A percentile compares a stretch with the other conserved stretches of the same genome.
Conservation (phyloP, 2,113 vertebrate species). For the Hyperopisus bebe region DNA sequence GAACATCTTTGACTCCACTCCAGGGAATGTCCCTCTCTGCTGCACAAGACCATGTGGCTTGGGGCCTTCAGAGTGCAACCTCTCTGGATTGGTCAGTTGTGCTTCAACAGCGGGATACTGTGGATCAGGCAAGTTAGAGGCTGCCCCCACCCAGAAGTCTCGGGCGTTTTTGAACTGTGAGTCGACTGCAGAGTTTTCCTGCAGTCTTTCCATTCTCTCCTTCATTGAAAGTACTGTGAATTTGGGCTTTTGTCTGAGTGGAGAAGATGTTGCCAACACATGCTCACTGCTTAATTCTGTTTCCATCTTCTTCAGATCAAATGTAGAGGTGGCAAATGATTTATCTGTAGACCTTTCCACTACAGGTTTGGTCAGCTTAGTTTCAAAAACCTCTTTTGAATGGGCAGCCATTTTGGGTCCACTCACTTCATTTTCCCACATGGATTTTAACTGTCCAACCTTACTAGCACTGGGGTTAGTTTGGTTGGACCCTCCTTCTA, state of each 20-base stretch:
- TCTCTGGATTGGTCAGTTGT: constrained; percentile 42
- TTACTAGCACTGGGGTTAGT: constrained; percentile 49
- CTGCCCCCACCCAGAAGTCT: constrained; percentile 74
- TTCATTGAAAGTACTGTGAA: constrained; percentile 64
- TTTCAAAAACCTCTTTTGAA: constrained; percentile 37
- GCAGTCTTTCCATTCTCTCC: constrained; percentile 60
- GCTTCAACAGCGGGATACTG: constrained; percentile 38
- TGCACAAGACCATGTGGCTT: constrained; percentile 25
- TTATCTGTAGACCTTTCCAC: constrained; percentile 35
- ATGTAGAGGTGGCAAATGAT: constrained; percentile 51
- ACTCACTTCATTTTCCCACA: constrained; percentile 75
- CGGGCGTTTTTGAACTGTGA: constrained; percentile 73
- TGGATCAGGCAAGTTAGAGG: constrained; percentile 40
- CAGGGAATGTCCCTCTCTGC: constrained; percentile 9
- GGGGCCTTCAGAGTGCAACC: constrained; percentile 19
- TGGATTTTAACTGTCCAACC: constrained; percentile 76
- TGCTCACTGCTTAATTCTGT: constrained; percentile 34
- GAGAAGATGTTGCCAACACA: constrained; percentile 32
- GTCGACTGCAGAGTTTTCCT: constrained; percentile 50
- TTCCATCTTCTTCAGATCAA: constrained; percentile 47
- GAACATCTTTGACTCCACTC: constrained; percentile 28
- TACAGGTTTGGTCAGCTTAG: constrained; percentile 24
- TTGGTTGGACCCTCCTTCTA: constrained; percentile 22
- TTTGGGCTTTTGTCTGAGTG: constrained; percentile 36
- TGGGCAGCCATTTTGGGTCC: constrained; percentile 31